phyloP scores from a whole-genome alignment of 2,113 vertebrate genomes.

The Epinephelus lanceolatus region DNA sequence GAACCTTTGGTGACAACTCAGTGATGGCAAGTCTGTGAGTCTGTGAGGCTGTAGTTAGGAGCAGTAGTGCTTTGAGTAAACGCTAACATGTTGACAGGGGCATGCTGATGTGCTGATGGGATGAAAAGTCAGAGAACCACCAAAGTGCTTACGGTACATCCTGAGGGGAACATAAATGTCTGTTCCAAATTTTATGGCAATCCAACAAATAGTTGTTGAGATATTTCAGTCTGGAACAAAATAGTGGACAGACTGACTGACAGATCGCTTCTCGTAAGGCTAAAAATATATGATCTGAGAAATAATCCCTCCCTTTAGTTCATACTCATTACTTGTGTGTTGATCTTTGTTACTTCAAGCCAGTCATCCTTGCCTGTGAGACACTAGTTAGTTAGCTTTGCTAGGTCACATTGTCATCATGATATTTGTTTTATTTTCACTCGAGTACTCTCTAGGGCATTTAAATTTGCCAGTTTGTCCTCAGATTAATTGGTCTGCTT shows the following conservation, averaged over 20 bases:
- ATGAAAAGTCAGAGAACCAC: neutral
- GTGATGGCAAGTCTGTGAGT: too few species aligned
- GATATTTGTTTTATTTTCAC: neutral
- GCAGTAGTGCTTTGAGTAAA: neutral
- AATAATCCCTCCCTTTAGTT: neutral
- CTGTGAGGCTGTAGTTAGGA: neutral
- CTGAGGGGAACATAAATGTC: too few species aligned
- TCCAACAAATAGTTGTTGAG: too few species aligned
- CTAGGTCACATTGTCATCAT: neutral
- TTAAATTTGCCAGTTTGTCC: neutral
- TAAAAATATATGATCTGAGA: neutral
- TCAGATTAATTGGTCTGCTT: neutral
- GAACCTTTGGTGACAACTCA: too few species aligned
- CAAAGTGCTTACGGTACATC: too few species aligned
- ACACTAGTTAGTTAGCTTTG: neutral
- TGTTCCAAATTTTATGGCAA: too few species aligned
- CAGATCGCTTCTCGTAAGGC: neutral
- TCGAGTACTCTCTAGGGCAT: neutral
- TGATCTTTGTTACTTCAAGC: neutral
- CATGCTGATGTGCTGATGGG: neutral
- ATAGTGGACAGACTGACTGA: too few species aligned
- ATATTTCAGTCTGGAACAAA: too few species aligned
- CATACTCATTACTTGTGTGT: neutral
- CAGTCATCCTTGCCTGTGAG: neutral
- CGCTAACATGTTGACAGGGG: neutral